A percentile compares a stretch with the other conserved stretches of the same genome.
Evolutionary conservation across 2,888 invertebrate species (phyloP).

Genomic region (Petrolisthes manimaculis): DNA sequence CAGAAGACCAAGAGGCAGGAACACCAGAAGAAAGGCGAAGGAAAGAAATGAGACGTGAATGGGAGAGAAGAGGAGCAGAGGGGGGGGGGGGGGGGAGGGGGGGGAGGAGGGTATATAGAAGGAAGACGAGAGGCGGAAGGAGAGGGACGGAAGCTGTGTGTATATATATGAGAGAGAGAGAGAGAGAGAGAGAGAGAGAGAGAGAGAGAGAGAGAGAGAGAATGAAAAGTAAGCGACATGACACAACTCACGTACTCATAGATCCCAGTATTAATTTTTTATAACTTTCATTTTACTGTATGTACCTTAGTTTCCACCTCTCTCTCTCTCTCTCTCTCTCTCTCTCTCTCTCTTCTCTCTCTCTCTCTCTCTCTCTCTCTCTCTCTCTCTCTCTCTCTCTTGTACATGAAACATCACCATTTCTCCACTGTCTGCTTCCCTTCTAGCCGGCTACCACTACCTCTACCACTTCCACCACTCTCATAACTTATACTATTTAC

Average conservation of each 20-base stretch:
- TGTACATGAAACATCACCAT: background rate
- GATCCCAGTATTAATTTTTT: background rate
- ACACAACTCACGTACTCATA: background rate
- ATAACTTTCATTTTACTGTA: background rate
- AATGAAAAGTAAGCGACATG: background rate
- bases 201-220: background rate
- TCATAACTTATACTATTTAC: background rate
- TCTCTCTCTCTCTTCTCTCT: conserved; percentile 1
- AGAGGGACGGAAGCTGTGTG: too few relatives aligned
- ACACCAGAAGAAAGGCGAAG: too few relatives aligned
- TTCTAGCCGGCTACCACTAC: too few relatives aligned
- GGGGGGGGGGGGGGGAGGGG: too few relatives aligned
- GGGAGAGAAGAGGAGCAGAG: too few relatives aligned
- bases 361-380: background rate
- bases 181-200: conserved; percentile 1
- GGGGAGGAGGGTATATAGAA: too few relatives aligned
- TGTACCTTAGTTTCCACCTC: background rate
- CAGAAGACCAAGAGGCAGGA: too few relatives aligned
- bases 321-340: background rate
- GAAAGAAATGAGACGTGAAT: too few relatives aligned
- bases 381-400: background rate
- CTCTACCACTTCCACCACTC: too few relatives aligned
- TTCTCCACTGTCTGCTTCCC: too few relatives aligned
- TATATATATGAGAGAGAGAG: conserved; percentile 1
- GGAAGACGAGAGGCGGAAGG: too few relatives aligned